Conservation (phyloP, 1,140 invertebrate genomes). For the Sitobion miscanthi region DNA sequence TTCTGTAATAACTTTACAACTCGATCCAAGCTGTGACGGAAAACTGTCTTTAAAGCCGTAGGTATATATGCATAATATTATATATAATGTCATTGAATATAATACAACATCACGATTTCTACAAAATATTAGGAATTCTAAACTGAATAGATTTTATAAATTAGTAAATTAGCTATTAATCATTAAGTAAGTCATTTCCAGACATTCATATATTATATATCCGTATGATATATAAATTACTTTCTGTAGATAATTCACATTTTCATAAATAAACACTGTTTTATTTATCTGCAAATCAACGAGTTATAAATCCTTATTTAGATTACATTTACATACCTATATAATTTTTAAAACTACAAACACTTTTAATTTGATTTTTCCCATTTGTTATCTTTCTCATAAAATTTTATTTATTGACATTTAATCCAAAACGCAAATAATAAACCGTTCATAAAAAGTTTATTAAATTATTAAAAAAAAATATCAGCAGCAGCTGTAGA, state of each 20-base stretch:
- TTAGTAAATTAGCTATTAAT: background rate
- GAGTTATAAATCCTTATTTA: background rate
- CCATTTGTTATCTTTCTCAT: background rate
- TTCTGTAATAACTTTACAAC: conserved; percentile 5
- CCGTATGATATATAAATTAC: background rate
- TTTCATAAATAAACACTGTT: background rate
- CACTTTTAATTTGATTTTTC: background rate
- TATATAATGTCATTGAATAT: background rate
- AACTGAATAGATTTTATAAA: background rate
- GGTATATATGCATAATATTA: background rate
- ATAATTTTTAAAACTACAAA: background rate
- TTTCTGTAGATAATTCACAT: background rate
- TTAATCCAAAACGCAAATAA: background rate
- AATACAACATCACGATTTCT: background rate
- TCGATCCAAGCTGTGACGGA: background rate
- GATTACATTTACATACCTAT: background rate
- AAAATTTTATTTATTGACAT: background rate
- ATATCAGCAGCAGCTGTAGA: background rate
- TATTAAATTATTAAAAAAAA: background rate
- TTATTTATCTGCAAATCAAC: background rate
- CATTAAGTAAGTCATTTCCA: background rate
- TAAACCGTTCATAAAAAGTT: background rate
- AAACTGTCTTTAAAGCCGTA: background rate
- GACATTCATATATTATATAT: background rate
- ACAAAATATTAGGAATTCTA: background rate